phyloP scores from a whole-genome alignment of 1,140 invertebrate genomes.

The Diorhabda elongata region DNA sequence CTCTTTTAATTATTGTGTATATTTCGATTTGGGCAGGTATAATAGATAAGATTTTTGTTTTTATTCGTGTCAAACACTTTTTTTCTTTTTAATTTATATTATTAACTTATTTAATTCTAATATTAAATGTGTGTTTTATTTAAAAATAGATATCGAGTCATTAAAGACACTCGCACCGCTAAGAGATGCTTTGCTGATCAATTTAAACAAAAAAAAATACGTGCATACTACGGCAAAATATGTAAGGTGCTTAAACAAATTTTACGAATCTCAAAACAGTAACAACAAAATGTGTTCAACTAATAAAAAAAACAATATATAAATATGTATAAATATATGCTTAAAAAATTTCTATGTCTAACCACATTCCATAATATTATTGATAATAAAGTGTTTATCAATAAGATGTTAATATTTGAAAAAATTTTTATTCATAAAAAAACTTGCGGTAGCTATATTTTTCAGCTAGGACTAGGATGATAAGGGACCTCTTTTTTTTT shows the following conservation, averaged over 20 bases:
- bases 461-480: conserved; percentile 4
- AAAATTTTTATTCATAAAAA: conserved; percentile 27
- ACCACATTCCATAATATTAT: conserved; percentile 28
- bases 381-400: conserved; percentile 20
- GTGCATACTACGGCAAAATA: conserved; percentile 20
- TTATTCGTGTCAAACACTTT: conserved; percentile 28
- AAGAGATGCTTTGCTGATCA: background rate
- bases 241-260: conserved; percentile 22
- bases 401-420: conserved; percentile 32
- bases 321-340: conserved; percentile 18
- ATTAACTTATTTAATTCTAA: conserved; percentile 15
- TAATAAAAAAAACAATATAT: conserved; percentile 19
- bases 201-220: conserved; percentile 6
- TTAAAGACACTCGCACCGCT: background rate
- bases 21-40: conserved; percentile 15
- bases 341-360: conserved; percentile 13
- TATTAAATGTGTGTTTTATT: conserved; percentile 13
- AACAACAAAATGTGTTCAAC: conserved; percentile 30
- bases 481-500: conserved; percentile 22
- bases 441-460: conserved; percentile 15
- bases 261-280: conserved; percentile 27
- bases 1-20: conserved; percentile 15
- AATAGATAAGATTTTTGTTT: conserved; percentile 15
- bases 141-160: too few relatives aligned
- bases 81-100: conserved; percentile 19